phyloP scores from a whole-genome alignment of 1,140 invertebrate species.

The Drosophila biarmipes region DNA sequence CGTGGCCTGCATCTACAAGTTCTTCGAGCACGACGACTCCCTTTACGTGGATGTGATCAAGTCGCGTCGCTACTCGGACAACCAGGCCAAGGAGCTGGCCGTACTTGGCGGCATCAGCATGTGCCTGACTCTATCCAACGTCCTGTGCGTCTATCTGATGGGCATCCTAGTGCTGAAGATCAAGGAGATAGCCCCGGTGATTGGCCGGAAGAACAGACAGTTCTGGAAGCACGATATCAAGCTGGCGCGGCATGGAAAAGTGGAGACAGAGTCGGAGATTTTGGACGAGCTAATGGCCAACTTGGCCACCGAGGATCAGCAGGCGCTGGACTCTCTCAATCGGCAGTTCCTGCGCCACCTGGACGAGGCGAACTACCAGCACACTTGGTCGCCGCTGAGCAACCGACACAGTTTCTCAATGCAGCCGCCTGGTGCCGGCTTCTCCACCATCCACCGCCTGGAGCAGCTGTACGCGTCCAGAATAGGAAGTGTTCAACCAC shows the following conservation, averaged over 20 bases:
- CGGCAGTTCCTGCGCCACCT: slow-evolving; percentile 60
- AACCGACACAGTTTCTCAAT: slow-evolving; percentile 56
- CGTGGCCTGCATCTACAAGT: slow-evolving; percentile 86
- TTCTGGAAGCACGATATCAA: slow-evolving; percentile 90
- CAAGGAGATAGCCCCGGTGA: slow-evolving; percentile 90
- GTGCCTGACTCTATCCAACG: slow-evolving; percentile 89
- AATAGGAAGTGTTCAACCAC: slow-evolving; percentile 5
- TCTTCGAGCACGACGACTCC: slow-evolving; percentile 84
- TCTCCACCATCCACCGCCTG: slow-evolving; percentile 68
- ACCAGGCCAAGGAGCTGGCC: slow-evolving; percentile 87
- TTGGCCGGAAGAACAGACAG: slow-evolving; percentile 84
- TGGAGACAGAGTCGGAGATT: slow-evolving; percentile 59
- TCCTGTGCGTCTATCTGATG: slow-evolving; percentile 89
- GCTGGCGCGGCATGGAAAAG: slow-evolving; percentile 85
- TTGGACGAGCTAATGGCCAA: slow-evolving; percentile 75
- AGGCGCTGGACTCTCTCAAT: slow-evolving; percentile 53
- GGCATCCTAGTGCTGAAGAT: slow-evolving; percentile 90
- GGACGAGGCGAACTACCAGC: slow-evolving; percentile 63
- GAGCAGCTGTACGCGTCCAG: slow-evolving; percentile 66
- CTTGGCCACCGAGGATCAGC: slow-evolving; percentile 56
- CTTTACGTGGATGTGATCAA: slow-evolving; percentile 83
- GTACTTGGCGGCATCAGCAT: slow-evolving; percentile 88
- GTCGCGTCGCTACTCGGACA: slow-evolving; percentile 85
- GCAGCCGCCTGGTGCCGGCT: slow-evolving; percentile 18
- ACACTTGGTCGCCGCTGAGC: slow-evolving; percentile 78